Base-by-base conservation (phyloP, 2,113 vertebrate genomes). In the Scytalopus superciliaris region DNA sequence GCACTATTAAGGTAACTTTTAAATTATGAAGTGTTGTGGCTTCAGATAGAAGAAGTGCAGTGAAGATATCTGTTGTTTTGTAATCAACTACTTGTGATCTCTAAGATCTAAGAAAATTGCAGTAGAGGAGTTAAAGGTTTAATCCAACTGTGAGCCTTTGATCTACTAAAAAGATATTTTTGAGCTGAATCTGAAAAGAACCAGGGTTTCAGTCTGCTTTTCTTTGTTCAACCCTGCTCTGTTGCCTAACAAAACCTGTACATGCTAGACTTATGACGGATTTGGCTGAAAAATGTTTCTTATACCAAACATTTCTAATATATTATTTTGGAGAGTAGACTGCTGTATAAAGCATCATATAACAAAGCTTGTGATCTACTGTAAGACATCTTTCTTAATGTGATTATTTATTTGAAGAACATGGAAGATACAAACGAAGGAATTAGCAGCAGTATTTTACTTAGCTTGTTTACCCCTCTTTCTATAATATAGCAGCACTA, bases 81-180 rank as follows among this genome's bases (percentile, higher is more conserved):
- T 91, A 93, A 95, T 90, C 94, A 94, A 16, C 45, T 76, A 57
- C n/a, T 25, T 85, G 37, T 90, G 78, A 87, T 82, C 52, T 81
- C 47, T 8, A 53, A 83, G 66, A 90, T 92, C 85, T 90, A 72
- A 93, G 67, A 49, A 91, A 92, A 79, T 19, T 75, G 39, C 57
- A 82, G 49, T 57, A 67, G 40, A 68, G 28, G 25, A 91, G 19
- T 73, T 91, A 64, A 90, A 90, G 37, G 37, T 66, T 94, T 94
- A 73, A 88, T 80, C 82, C 67, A 85, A 13, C 85, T 69, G 70
- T 7, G 62, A 87, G 72, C 40, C 78, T 93, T 90, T 88, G 70
- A 96, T 95, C 74, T 88, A 15, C 22, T 91, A 82, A 94, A 91
- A 93, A 64, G 66, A 64, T 15, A 44, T 91, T 88, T 94, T 83